Percentiles rank a stretch among this genome's conserved stretches.
Evolutionary conservation across 2,797 vertebrate genomes (phyloP).

Genomic region (Leptoclinus maculatus): DNA sequence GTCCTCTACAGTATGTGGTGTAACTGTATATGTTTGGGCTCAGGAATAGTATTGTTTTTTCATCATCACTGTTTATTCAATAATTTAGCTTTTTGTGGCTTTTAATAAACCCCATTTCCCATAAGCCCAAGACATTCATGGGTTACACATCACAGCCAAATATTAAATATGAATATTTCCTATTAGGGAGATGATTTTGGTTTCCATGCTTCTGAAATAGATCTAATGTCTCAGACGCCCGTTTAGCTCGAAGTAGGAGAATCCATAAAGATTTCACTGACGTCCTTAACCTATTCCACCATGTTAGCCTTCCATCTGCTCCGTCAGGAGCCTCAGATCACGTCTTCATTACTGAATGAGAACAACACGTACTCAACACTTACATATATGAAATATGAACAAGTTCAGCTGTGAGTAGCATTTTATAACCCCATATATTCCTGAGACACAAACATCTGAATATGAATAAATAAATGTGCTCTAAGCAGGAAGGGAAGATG

Average conservation of each 20-base stretch:
- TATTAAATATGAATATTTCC: neutral
- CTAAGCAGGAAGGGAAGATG: neutral
- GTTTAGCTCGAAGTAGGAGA: neutral
- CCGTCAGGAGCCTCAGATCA: neutral
- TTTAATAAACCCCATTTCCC: neutral
- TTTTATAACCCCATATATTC: neutral
- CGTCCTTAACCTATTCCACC: no score
- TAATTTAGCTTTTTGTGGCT: neutral
- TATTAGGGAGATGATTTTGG: neutral
- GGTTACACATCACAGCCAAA: neutral
- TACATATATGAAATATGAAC: neutral
- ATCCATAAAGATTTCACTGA: neutral
- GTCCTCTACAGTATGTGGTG: neutral
- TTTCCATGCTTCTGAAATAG: neutral
- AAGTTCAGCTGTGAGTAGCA: neutral
- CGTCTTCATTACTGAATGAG: neutral
- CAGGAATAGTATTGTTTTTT: neutral
- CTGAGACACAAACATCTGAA: neutral
- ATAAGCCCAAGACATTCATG: neutral
- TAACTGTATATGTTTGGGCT: neutral
- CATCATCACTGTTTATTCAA: neutral
- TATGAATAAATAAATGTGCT: neutral
- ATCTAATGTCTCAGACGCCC: neutral
- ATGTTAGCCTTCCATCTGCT: no score
- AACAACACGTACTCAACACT: neutral